Evolutionary conservation across 2,797 vertebrate species (phyloP), one percentile per base, ranked within the genome.

Genomic region (Labroides dimidiatus): DNA sequence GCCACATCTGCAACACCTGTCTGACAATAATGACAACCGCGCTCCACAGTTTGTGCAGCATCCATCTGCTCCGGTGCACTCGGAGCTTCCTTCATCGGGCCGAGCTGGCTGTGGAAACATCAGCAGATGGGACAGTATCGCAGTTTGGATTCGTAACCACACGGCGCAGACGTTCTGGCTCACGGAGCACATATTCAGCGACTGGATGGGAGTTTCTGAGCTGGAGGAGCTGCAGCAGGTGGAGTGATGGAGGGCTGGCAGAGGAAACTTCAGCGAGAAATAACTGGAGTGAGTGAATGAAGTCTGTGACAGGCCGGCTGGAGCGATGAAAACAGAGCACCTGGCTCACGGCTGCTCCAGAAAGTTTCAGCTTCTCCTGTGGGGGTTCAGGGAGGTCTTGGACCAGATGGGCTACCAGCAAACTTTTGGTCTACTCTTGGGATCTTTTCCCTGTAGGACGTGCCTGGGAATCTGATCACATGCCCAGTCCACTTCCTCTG

Each of bases 221-320:
- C 68, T 76, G 82, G 68, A 69, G 56, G 74, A 45, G 59, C 59
- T 63, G 52, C 61, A 72, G 70, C 61, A 77, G 63, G 72, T 69
- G 55, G 56, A 81, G 52, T 77, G 78, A 86, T 57, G 79, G 49
- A 30, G 55, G 81, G 44, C 53, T 82, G 84, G 77, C 70, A 78
- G 48, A 55, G 23, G 33, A 51, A 74, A 62, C 20, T 14, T 76
- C 63, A 59, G 48, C 57, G 80, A 87, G 77, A 47, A 12, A 56
- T 62, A 51, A 48, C 47, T 43, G 45, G 66, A 16, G 57, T 27
- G 51, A 71, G 49, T 63, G 77, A 73, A 81, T 44, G 24, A 20
- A 9, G 0, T 2, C 17, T 19, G 27, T 17, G 21, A 64, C 23
- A 4, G 15, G 6, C 30, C 30, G 30, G 30, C 30, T 33, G 30